Base-by-base conservation (phyloP, 2,888 invertebrate genomes). In the Shargacucullia verbasci region DNA sequence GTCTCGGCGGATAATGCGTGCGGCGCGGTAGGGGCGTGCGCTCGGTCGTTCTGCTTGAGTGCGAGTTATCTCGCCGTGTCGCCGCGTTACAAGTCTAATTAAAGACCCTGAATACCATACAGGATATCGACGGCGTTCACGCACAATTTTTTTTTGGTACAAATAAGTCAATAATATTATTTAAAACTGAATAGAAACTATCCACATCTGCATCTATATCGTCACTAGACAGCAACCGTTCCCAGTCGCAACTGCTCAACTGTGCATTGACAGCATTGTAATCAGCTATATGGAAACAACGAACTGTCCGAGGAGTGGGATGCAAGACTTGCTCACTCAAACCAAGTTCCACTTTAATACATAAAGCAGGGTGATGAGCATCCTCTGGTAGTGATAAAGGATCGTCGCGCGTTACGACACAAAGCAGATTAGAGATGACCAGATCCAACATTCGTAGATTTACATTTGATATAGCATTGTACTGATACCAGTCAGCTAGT, bases 331-430 rank as follows among this genome's bases (percentile, higher is more conserved):
- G 33, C 33, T 34, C 33, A 34, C 4, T 34, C 11, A 34, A 34
- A 34, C n/a, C 33, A 34, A 11, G 10, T n/a, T n/a, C n/a, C 4
- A 34, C n/a, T 1, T 34, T 34, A 34, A 34, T n/a, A 34, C 33
- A 34, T 34, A 34, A 34, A 34, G 33, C 10, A 34, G 33, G 33
- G 33, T 34, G 33, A 34, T 34, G 33, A 34, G 33, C 33, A 4
- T 34, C 33, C 33, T 34, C 33, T 1, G 33, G 33, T n/a, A 34
- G n/a, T 11, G 33, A 34, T 34, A 34, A n/a, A n/a, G 33, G 33
- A n/a, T n/a, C n/a, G n/a, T n/a, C n/a, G n/a, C n/a, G n/a, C n/a
- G n/a, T n/a, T 10, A 2, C n/a, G 4, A 11, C 33, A 34, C 33
- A n/a, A n/a, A n/a, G 4, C 0, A 34, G 11, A n/a, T 11, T n/a